Evolutionary conservation across 2,888 invertebrate genomes (phyloP), one percentile per base, ranked within the genome.

Genomic region (Eilema depressum): DNA sequence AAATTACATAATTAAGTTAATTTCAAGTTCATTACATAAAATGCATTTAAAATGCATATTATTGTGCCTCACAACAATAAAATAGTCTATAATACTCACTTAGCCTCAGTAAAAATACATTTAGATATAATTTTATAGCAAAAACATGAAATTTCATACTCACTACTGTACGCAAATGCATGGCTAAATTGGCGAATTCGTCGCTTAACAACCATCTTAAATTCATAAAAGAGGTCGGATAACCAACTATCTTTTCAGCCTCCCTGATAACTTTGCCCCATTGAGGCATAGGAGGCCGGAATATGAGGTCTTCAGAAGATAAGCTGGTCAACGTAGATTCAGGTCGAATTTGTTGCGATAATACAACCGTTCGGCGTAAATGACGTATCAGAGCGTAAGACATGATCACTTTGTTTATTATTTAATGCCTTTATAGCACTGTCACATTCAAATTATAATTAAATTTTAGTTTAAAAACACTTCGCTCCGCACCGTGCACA

Each of bases 131-230:
- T 26, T 57, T 33, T 20, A 33, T 37, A 20, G 10, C 33, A 12
- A 37, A 56, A 57, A 26, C 41, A 41, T 26, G 11, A 23, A 72
- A 73, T 67, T 67, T 17, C 7, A n/a, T 84, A 91, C 94, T 94
- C 83, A 95, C 95, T 75, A 95, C 92, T 89, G 95, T 95, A 14
- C 95, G 91, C 73, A 95, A 90, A 89, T 96, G 95, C 93, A 95
- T 91, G 60, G 95, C 95, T 84, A 96, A 90, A 93, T 96, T 96
- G 73, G 96, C 96, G 85, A 96, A 96, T 94, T 96, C 96, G 86
- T 96, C 96, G 88, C 96, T 96, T 79, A 96, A 93, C 83, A 96
- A 90, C 96, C 96, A 96, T 90, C 96, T 92, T 83, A 96, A 91
- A 87, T 95, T 96, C 94, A 95, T 96, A 84, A 96, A 96, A 75